Percentiles rank a stretch among this genome's conserved stretches.
Conservation (phyloP, 2,888 invertebrate species). For the Osmoderma eremita region DNA sequence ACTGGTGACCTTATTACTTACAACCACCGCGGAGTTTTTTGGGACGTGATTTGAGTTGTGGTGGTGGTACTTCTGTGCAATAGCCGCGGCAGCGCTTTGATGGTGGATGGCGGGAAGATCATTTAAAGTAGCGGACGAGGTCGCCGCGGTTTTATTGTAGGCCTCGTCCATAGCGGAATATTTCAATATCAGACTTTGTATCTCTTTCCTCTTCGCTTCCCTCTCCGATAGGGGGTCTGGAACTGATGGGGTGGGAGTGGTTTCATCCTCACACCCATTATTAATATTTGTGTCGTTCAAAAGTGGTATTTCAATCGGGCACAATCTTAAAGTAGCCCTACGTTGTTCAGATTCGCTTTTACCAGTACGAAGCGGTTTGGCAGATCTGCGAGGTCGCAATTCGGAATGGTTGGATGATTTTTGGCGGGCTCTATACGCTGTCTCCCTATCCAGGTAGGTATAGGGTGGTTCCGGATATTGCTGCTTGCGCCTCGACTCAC, state of each 20-base stretch:
- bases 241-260: constrained; percentile 65
- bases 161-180: constrained; percentile 82
- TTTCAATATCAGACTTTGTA: constrained; percentile 83
- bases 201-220: constrained; percentile 84
- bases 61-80: constrained; percentile 58
- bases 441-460: constrained; percentile 58
- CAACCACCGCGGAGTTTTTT: constrained; percentile 56
- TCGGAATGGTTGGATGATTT: constrained; percentile 51
- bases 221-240: constrained; percentile 74
- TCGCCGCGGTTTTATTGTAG: constrained; percentile 65
- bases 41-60: constrained; percentile 39
- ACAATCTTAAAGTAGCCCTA: constrained; percentile 65
- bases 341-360: constrained; percentile 71
- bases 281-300: constrained; percentile 51
- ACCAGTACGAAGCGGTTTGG: constrained; percentile 70
- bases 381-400: constrained; percentile 59
- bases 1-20: constrained; percentile 58
- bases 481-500: constrained; percentile 41
- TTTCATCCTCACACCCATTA: constrained; percentile 62
- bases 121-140: constrained; percentile 48
- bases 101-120: constrained; percentile 40
- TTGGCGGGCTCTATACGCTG: constrained; percentile 58
- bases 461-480: constrained; percentile 59
- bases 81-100: constrained; percentile 55
- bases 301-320: constrained; percentile 64